A percentile compares a stretch with the other conserved stretches of the same genome.
Evolutionary conservation across 2,797 vertebrate species (phyloP).

Genomic region (Argentina silus): DNA sequence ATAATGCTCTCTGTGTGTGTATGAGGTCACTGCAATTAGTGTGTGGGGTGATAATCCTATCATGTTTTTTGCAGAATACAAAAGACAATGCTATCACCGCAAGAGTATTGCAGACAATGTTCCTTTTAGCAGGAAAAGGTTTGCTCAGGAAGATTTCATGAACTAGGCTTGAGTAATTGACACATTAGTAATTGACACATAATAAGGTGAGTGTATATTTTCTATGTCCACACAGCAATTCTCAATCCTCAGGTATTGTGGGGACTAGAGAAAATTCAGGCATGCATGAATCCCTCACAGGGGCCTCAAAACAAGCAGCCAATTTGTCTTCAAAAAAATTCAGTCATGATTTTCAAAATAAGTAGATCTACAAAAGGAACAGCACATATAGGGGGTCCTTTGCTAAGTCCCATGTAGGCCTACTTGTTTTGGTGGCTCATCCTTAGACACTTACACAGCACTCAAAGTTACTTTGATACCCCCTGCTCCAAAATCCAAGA

Average conservation of each 20-base stretch:
- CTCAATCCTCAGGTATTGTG: background rate
- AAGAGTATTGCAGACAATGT: too few species aligned
- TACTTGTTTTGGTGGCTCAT: slow-evolving; percentile 31
- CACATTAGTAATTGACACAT: too few species aligned
- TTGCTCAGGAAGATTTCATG: too few species aligned
- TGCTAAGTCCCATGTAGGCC: slow-evolving; percentile 25
- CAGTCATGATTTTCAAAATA: slow-evolving; percentile 58
- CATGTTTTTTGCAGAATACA: too few species aligned
- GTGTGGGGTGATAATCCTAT: too few species aligned
- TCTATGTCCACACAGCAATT: too few species aligned
- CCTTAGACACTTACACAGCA: slow-evolving; percentile 41
- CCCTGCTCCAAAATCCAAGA: slow-evolving; percentile 51
- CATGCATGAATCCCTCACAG: slow-evolving; percentile 75
- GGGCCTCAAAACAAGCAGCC: slow-evolving; percentile 71
- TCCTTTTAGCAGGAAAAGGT: too few species aligned
- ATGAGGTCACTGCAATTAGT: too few species aligned
- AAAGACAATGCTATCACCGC: too few species aligned
- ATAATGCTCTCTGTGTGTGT: too few species aligned
- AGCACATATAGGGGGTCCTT: slow-evolving; percentile 4
- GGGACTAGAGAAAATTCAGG: slow-evolving; percentile 47
- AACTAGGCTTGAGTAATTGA: too few species aligned
- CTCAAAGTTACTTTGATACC: slow-evolving; percentile 31
- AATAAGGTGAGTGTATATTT: too few species aligned
- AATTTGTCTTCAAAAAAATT: slow-evolving; percentile 85
- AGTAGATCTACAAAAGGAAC: slow-evolving; percentile 31